phyloP scores from a whole-genome alignment of 1,140 invertebrate species.

The Nymphalis io region DNA sequence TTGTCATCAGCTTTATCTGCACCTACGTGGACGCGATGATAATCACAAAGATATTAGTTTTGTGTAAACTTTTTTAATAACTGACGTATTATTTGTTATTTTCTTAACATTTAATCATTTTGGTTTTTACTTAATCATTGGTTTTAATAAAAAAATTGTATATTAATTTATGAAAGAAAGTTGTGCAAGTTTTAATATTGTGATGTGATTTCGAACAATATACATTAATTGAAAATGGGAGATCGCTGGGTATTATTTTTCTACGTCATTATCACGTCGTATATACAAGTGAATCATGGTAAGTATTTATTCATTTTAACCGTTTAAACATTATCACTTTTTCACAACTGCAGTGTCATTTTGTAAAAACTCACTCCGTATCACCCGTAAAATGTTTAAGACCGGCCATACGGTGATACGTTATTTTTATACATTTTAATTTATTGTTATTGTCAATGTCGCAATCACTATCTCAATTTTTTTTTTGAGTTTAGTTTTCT shows the following conservation, averaged over 20 bases:
- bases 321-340: too few species aligned
- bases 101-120: background rate
- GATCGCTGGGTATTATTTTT: background rate
- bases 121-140: too few species aligned
- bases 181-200: background rate
- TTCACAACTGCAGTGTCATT: too few species aligned
- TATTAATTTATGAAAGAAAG: too few species aligned
- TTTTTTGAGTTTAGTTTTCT: too few species aligned
- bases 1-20: constrained; percentile 48
- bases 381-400: too few species aligned
- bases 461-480: too few species aligned
- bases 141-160: too few species aligned
- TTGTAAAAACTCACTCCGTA: too few species aligned
- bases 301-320: constrained; percentile 1
- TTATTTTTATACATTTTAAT: too few species aligned
- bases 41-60: constrained; percentile 13
- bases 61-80: constrained; percentile 12
- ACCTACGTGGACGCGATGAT: constrained; percentile 15
- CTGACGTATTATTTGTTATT: constrained; percentile 4
- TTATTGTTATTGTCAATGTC: too few species aligned
- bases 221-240: constrained; percentile 15
- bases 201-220: constrained; percentile 13
- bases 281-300: constrained; percentile 1
- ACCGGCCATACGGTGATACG: too few species aligned
- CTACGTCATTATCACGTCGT: background rate